Evolutionary conservation across 2,888 invertebrate species (phyloP), one percentile per base, ranked within the genome.

Genomic region (Cremastinae sp.): DNA sequence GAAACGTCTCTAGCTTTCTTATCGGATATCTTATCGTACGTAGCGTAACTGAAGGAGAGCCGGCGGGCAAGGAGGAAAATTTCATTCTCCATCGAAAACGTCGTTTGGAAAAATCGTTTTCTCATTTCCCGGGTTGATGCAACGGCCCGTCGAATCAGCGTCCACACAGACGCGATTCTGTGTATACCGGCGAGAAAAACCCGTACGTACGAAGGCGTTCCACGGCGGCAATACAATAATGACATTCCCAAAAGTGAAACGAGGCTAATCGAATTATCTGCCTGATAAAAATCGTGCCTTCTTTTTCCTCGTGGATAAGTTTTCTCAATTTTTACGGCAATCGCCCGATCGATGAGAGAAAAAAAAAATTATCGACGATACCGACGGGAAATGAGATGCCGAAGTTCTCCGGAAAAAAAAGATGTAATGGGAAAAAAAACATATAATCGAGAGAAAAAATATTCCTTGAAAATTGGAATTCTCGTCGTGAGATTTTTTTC

Each of bases 41-140:
- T 7, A 41, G 9, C 0, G 14, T 9, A n/a, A n/a, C n/a, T n/a
- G 10, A 41, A 65, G 14, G 65, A 65, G 65, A 65, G 22, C 36
- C 18, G 53, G 69, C 41, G 51, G 22, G 38, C 47, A 43, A 54
- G 22, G 45, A 64, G 10, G 56, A 58, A 58, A 69, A 58, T 74
- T 62, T 54, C 16, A 69, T 69, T 74, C 38, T 41, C 65, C 9
- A 51, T 58, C 36, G 28, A 28, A 34, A 75, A 75, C 53, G 64
- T 59, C 64, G 59, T 75, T 65, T 59, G 18, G 69, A 38, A 62
- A 59, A 58, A 70, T 36, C 45, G 58, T 64, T 70, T 69, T 51
- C 45, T 69, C 58, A 41, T 74, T 51, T 64, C n/a, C 20, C 43
- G 45, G 56, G 54, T 16, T 56, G 66, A 45, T 22, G 36, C 45